These are phyloP conservation scores for Amyelois transitella DNA, from an alignment of 1,140 invertebrate species.

Conservation along the genomic window DNA sequence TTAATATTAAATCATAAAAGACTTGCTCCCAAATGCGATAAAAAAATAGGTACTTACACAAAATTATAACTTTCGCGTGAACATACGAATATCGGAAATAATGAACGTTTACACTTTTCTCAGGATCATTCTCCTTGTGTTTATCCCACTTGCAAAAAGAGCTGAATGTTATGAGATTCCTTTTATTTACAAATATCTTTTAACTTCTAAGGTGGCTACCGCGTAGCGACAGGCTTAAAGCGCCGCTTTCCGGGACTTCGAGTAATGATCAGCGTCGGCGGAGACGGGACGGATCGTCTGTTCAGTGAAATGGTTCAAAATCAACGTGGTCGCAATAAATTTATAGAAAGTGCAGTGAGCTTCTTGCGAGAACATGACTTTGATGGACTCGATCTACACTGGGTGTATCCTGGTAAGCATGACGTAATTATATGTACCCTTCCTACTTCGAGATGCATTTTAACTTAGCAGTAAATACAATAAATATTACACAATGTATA, in stretches of 20 bases:
- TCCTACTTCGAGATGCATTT: too few relatives aligned
- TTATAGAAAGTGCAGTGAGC: conserved; percentile 77
- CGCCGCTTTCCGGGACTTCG: conserved; percentile 67
- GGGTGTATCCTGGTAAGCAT: conserved; percentile 76
- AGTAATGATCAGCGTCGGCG: conserved; percentile 75
- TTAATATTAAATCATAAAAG: too few relatives aligned
- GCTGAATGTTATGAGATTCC: neutral
- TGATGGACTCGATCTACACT: conserved; percentile 78
- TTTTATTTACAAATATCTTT: neutral
- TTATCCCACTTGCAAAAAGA: too few relatives aligned
- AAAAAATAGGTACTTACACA: too few relatives aligned
- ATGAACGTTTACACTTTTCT: too few relatives aligned
- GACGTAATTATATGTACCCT: neutral
- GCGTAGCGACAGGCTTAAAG: conserved; percentile 72
- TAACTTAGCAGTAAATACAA: too few relatives aligned
- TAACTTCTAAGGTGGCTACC: conserved; percentile 72
- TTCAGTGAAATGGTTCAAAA: conserved; percentile 73
- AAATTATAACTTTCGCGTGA: too few relatives aligned
- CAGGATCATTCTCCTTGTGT: too few relatives aligned
- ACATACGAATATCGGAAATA: too few relatives aligned
- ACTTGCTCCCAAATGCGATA: too few relatives aligned
- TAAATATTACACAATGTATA: too few relatives aligned
- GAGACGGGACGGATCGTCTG: conserved; percentile 67
- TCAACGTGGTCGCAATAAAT: conserved; percentile 63
- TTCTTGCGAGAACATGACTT: conserved; percentile 76